Conservation (phyloP, 2,113 vertebrate species). For the Caloenas nicobarica region DNA sequence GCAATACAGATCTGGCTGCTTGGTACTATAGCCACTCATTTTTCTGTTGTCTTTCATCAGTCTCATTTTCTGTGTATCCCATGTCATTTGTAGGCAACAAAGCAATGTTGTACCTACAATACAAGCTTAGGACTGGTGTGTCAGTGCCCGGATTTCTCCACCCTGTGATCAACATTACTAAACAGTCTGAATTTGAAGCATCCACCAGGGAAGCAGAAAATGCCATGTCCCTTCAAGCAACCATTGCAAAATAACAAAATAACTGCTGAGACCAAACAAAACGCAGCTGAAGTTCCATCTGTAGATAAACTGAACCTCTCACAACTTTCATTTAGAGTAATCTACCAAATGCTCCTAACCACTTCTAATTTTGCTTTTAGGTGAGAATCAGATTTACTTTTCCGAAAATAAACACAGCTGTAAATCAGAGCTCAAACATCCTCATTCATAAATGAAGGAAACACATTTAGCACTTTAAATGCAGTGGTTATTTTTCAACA, state of each 20-base stretch:
- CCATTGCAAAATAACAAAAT: not conserved
- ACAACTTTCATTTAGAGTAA: constrained; percentile 22
- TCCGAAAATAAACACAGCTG: not conserved
- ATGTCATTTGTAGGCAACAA: not conserved
- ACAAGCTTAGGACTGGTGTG: not conserved
- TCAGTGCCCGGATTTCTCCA: not conserved
- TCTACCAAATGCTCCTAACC: constrained; percentile 6
- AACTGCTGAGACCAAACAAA: constrained; percentile 52
- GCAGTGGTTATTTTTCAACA: not conserved
- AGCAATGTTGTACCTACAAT: not conserved
- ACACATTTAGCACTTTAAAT: not conserved
- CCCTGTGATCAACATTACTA: not conserved
- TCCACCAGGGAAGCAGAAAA: constrained; percentile 42
- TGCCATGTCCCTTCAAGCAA: constrained; percentile 25
- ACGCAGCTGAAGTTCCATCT: constrained; percentile 17
- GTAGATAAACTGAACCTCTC: constrained; percentile 56
- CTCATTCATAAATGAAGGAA: not conserved
- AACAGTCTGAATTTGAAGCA: constrained; percentile 42
- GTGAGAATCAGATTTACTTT: not conserved
- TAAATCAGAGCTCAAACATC: not conserved
- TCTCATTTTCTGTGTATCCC: not conserved
- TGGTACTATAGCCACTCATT: not conserved
- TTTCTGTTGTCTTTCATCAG: not conserved
- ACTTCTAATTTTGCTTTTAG: constrained; percentile 8
- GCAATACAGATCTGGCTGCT: not conserved